These are phyloP conservation scores for Serripes groenlandicus DNA, from an alignment of 2,888 invertebrate genomes.

Conservation along the genomic window DNA sequence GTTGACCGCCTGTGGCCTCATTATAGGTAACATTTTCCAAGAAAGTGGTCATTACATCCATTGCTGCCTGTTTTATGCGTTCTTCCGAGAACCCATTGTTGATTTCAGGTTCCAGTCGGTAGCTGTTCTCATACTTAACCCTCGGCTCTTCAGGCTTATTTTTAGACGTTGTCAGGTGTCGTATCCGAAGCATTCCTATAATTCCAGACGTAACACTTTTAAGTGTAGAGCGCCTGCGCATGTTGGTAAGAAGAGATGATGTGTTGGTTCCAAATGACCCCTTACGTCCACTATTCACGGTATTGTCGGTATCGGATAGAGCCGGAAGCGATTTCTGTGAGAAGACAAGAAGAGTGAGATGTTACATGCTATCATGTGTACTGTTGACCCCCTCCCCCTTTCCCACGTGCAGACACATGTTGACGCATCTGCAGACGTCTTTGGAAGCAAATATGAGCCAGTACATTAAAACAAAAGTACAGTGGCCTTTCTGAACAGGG, in stretches of 20 bases:
- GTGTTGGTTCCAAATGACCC: neutral
- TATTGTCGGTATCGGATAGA: too few species aligned
- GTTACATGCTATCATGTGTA: too few species aligned
- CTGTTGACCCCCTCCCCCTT: too few species aligned
- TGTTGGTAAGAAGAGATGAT: neutral
- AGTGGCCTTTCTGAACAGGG: too few species aligned
- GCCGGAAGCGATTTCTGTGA: too few species aligned
- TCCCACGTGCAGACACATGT: too few species aligned
- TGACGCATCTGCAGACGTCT: too few species aligned
- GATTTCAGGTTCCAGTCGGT: constrained; percentile 71
- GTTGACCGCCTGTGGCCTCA: constrained; percentile 66
- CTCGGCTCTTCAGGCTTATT: constrained; percentile 20
- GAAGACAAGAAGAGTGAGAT: too few species aligned
- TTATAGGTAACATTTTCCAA: constrained; percentile 69
- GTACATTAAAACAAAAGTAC: too few species aligned
- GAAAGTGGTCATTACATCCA: constrained; percentile 62
- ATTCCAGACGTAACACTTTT: constrained; percentile 58
- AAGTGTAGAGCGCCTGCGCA: constrained; percentile 61
- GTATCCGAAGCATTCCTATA: constrained; percentile 41
- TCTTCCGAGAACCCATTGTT: constrained; percentile 57
- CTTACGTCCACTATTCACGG: too few species aligned
- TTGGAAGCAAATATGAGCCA: too few species aligned
- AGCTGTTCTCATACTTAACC: constrained; percentile 58
- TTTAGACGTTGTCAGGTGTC: constrained; percentile 23
- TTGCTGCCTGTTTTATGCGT: constrained; percentile 60